Evolutionary conservation across 2,888 invertebrate genomes (phyloP), one percentile per base, ranked within the genome.

Genomic region (Drosophila engyochracea): DNA sequence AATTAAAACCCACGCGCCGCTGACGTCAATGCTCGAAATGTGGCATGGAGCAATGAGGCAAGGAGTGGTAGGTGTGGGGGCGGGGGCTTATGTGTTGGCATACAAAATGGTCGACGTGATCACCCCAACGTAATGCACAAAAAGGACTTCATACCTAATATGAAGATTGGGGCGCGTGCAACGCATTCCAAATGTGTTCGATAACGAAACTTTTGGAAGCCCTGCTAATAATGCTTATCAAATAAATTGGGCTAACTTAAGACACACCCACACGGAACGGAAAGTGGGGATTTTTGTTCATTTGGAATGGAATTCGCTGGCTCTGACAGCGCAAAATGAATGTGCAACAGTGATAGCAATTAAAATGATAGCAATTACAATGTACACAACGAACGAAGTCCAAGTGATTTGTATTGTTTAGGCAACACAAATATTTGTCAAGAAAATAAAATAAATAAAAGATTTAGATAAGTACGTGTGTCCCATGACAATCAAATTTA

Each of bases 1-100:
- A 81, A 79, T 79, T 79, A 70, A 77, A 69, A 71, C 68, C 82
- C 83, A 77, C 85, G 85, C 83, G 80, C 28, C 70, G 31, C 51
- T 83, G 83, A 83, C 83, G 83, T 87, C 87, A 83, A 85, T 75
- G 51, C 47, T 10, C 6, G 9, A 14, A 22, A 30, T 47, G 53
- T 22, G 51, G 31, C 28, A 30, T 39, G 25, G 14, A 12, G 47
- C 16, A 19, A 22, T 33, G 19, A 25, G 30, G 28, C 2, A 28
- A 22, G 5, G 4, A 12, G 31, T 31, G 9, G 0, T 31, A 31
- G 9, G 31, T 31, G 2, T 31, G 31, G 12, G 31, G 19, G 14
- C 6, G 10, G 7, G 22, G 9, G 14, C 19, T 6, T 2, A 47
- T 22, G 22, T 16, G 4, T 22, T 47, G 16, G 47, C 37, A 25